Evolutionary conservation across 2,888 invertebrate species (phyloP).

Genomic region (Dolichopus griseipennis): DNA sequence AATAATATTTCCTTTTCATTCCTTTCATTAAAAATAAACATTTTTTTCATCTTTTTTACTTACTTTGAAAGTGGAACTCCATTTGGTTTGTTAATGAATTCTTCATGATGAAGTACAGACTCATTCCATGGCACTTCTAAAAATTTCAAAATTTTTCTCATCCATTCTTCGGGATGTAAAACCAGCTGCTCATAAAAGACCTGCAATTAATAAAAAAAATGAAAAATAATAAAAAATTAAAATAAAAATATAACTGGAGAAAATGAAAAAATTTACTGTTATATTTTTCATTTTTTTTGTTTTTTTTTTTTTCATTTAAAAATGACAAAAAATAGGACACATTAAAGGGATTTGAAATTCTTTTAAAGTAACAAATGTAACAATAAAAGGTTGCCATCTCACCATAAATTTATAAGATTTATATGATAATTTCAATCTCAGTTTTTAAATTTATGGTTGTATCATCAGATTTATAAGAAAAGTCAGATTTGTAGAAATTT

Average conservation of each 20-base stretch:
- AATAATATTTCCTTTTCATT: not conserved
- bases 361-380: too few species aligned
- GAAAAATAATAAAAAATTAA: not conserved
- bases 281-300: not conserved
- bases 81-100: conserved; percentile 89
- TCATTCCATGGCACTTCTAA: conserved; percentile 91
- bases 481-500: too few species aligned
- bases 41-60: conserved; percentile 34
- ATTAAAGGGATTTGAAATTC: too few species aligned
- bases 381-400: too few species aligned
- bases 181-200: conserved; percentile 97
- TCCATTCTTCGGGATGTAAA: conserved; percentile 81
- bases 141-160: conserved; percentile 80
- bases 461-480: too few species aligned
- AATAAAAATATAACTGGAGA: not conserved
- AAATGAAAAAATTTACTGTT: conserved; percentile 5
- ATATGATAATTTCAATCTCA: too few species aligned
- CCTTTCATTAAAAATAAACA: not conserved
- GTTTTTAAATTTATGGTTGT: too few species aligned
- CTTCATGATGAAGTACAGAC: conserved; percentile 93
- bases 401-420: too few species aligned
- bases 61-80: conserved; percentile 93
- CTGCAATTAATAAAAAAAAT: conserved; percentile 39
- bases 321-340: too few species aligned
- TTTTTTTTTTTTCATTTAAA: too few species aligned